Evolutionary conservation across 92 coral and sea anemone species (phyloP), one percentile per base, ranked within the genome.

Genomic region (Palythoa heliodiscus): DNA sequence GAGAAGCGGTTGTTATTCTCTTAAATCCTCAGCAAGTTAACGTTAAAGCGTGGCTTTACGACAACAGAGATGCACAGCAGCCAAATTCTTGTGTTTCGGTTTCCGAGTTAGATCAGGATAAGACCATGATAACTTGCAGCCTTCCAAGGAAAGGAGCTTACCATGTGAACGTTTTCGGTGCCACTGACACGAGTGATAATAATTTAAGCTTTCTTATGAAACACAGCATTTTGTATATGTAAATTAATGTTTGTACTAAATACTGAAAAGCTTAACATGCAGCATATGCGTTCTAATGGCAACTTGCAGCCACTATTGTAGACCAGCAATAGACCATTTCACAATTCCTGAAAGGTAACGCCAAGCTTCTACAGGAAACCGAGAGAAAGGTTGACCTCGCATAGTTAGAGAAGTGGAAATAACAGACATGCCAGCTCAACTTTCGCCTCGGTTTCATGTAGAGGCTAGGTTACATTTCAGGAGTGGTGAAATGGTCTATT

Each of bases 131-230:
- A 17, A 89, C 86, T 3, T 92, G 95, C 74, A 81, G 84, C 71
- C 87, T 94, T 12, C 92, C 98, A 12, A 76, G 71, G 79, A 92
- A 92, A 76, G 98, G 98, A 9, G 67, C 48, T 40, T 94, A 90
- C 70, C 75, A 58, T 1, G 73, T 94, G 83, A 87, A 80, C 63
- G 82, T 92, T 38, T 88, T 84, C 52, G 94, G 98, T 0, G 77
- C 91, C 54, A 92, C 88, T 73, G 79, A 76, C 0, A 37, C 74
- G 23, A 86, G 76, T 40, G 64, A 88, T 7, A 40, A 55, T 23
- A 78, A 87, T 61, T 82, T 82, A 83, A 58, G 37, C 13, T 58
- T 87, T 20, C 71, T 94, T 37, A 90, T 93, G 52, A 73, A 86
- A 24, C 93, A 94, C 78, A 90, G 86, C 57, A 88, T 94, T 43